Evolutionary conservation across 1,140 invertebrate genomes (phyloP).

Genomic region (Cotesia vestalis): DNA sequence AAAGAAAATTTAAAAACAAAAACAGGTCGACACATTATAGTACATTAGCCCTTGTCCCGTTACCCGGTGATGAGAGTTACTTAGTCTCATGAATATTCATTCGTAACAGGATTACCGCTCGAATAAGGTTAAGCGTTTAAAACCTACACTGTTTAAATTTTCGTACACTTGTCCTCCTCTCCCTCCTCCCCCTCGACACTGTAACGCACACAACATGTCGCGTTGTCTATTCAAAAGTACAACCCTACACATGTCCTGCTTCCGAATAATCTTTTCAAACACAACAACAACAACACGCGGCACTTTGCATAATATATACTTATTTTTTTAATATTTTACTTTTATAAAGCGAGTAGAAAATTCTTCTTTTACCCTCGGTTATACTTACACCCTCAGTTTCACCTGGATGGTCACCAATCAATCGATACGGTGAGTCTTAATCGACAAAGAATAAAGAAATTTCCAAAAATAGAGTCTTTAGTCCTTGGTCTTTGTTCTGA

Average conservation of each 20-base stretch:
- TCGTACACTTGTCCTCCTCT: not conserved
- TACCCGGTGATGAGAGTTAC: constrained; percentile 4
- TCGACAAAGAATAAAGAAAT: no score
- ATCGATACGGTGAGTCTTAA: not conserved
- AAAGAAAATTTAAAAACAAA: not conserved
- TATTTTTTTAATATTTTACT: no score
- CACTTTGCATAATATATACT: no score
- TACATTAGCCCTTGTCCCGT: constrained; percentile 19
- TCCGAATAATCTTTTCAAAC: no score
- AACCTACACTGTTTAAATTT: constrained; percentile 20
- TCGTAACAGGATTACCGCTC: constrained; percentile 40
- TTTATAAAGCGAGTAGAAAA: no score
- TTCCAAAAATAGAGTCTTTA: no score
- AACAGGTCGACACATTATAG: not conserved
- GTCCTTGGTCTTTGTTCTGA: no score
- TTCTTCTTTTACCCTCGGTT: constrained; percentile 2
- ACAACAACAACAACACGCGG: no score
- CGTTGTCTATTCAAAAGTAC: no score
- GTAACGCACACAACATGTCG: no score
- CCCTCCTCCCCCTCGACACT: not conserved
- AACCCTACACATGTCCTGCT: no score
- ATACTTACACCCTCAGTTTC: not conserved
- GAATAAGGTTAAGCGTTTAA: constrained; percentile 36
- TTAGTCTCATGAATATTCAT: constrained; percentile 41
- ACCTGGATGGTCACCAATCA: constrained; percentile 7